Evolutionary conservation across 2,797 vertebrate genomes (phyloP), one percentile per base, ranked within the genome.

Genomic region (Sandelia bainsii): DNA sequence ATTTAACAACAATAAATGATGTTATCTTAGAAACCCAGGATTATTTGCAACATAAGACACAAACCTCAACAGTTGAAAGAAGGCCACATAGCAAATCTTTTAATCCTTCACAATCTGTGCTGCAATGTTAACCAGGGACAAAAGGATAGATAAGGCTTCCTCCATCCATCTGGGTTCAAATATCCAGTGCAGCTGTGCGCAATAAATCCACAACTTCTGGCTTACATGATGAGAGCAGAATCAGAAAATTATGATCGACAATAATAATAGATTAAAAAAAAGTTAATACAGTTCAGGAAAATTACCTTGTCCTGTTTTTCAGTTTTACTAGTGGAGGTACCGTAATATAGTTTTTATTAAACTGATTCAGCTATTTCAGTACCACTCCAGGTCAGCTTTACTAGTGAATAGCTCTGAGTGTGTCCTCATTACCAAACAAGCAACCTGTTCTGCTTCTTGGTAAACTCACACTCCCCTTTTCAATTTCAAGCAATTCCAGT

Each of bases 81-180:
- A 81, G 71, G 74, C 73, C 83, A 80, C 76, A 71, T 73, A 72
- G 77, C 51, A 89, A 88, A 87, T 89, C 84, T 80, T 79, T 89
- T 85, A 87, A 90, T 90, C 82, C 69, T 54, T 70, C 22, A 56
- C 83, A 86, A 87, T 88, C 81, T 85, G 81, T 54, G 44, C 65
- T 74, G 37, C 68, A 58, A 74, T 51, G 44, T 83, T 72, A 81
- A 82, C 74, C 72, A 69, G 65, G 75, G 72, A 69, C 57, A 67
- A 82, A 62, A 64, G 71, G 79, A 84, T 66, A 39, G 71, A 54
- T 62, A 25, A 74, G 63, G 62, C 45, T 4, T 45, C 58, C 63
- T 77, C 69, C 52, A 25, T 78, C 84, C 72, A 87, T 86, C 74
- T 85, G 88, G 81, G 83, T 83, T 83, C 62, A 83, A 85, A 70